These are phyloP conservation scores for Bucco capensis DNA, from an alignment of 2,113 vertebrate species.

Conservation along the genomic window DNA sequence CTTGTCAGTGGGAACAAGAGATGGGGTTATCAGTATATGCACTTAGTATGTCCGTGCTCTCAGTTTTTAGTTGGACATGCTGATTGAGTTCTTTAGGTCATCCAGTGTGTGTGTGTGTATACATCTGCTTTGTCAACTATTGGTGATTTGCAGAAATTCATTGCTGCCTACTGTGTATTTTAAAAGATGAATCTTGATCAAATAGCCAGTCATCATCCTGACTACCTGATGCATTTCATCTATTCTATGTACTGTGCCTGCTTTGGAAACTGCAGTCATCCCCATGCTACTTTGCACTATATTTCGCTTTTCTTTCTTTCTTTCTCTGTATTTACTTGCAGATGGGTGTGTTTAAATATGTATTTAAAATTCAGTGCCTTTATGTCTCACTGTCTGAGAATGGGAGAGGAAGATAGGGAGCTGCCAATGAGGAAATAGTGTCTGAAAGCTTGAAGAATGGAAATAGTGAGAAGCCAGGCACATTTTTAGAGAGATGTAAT, in stretches of 20 bases:
- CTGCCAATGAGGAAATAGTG: constrained; percentile 58
- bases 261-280: neutral
- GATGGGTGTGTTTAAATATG: constrained; percentile 13
- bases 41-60: neutral
- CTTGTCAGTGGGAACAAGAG: neutral
- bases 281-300: neutral
- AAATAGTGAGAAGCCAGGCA: constrained; percentile 51
- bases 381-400: constrained; percentile 63
- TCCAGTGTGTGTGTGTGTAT: neutral
- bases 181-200: neutral
- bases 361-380: constrained; percentile 30
- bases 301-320: neutral
- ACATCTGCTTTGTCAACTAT: neutral
- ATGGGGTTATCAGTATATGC: neutral
- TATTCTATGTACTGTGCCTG: neutral
- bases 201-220: neutral
- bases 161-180: neutral
- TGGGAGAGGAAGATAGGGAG: constrained; percentile 50
- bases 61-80: neutral
- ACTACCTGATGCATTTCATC: neutral
- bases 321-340: constrained; percentile 14
- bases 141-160: neutral
- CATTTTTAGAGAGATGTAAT: constrained; percentile 33
- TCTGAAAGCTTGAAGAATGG: constrained; percentile 53
- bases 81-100: neutral